A percentile compares a stretch with the other conserved stretches of the same genome.
These are phyloP conservation scores for Chrysopa pallens DNA, from an alignment of 1,140 invertebrate genomes.

Conservation along the genomic window DNA sequence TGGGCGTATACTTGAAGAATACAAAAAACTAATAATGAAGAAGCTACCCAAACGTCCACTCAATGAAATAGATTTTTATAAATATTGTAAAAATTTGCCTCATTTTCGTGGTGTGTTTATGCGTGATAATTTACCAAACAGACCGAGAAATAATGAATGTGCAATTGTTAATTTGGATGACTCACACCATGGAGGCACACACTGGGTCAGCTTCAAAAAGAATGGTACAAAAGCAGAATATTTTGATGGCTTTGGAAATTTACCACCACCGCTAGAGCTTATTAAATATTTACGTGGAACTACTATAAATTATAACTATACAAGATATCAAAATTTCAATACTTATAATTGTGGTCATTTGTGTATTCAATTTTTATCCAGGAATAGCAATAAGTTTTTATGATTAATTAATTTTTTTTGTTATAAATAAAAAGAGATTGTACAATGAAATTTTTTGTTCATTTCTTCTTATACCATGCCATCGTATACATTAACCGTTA, in stretches of 20 bases:
- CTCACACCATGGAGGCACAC: constrained; percentile 11
- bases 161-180: constrained; percentile 16
- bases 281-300: constrained; percentile 9
- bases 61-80: constrained; percentile 11
- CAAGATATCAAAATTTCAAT: constrained; percentile 5
- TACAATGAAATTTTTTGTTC: no score
- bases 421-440: no score
- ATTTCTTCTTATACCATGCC: neutral
- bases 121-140: constrained; percentile 11
- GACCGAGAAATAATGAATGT: constrained; percentile 10
- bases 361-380: constrained; percentile 13
- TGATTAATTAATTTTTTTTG: no score
- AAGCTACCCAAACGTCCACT: constrained; percentile 9
- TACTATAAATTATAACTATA: constrained; percentile 5
- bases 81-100: constrained; percentile 9
- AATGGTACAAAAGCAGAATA: constrained; percentile 3
- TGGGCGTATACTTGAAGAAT: neutral
- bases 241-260: constrained; percentile 13
- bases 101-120: constrained; percentile 20
- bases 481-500: no score
- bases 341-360: constrained; percentile 11
- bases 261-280: constrained; percentile 12
- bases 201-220: constrained; percentile 18
- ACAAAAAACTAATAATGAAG: constrained; percentile 11
- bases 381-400: constrained; percentile 2